Conservation (phyloP, 23 tunicate species). For the Styela plicata region DNA sequence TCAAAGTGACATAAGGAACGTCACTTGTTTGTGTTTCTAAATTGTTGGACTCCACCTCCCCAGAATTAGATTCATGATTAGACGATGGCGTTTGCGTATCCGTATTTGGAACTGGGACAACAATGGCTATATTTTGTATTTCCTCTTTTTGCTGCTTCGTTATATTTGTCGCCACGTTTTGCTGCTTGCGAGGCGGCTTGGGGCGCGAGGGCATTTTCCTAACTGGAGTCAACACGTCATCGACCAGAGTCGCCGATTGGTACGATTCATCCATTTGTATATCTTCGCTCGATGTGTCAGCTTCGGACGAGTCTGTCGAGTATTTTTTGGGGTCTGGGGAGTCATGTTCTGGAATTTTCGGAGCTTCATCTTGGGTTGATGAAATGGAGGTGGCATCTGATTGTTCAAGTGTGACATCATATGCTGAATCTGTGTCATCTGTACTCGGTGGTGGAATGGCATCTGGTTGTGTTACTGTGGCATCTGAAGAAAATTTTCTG, state of each 20-base stretch:
- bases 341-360: too few species aligned
- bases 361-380: too few species aligned
- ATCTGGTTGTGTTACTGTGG: not conserved
- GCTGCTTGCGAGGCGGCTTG: not conserved
- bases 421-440: too few species aligned
- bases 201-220: not conserved
- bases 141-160: not conserved
- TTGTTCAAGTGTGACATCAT: too few species aligned
- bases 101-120: not conserved
- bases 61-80: too few species aligned
- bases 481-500: not conserved
- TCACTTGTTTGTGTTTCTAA: not conserved
- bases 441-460: too few species aligned
- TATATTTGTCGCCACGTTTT: not conserved
- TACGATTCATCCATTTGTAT: not conserved
- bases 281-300: constrained; percentile 9
- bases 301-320: constrained; percentile 4
- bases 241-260: constrained; percentile 1
- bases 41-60: not conserved
- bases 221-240: not conserved
- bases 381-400: too few species aligned
- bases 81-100: not conserved
- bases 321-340: too few species aligned
- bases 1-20: not conserved
- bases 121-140: not conserved